Percentiles rank a stretch among this genome's conserved stretches.
Evolutionary conservation across 1,140 invertebrate species (phyloP).

Genomic region (Drosophila mauritiana): DNA sequence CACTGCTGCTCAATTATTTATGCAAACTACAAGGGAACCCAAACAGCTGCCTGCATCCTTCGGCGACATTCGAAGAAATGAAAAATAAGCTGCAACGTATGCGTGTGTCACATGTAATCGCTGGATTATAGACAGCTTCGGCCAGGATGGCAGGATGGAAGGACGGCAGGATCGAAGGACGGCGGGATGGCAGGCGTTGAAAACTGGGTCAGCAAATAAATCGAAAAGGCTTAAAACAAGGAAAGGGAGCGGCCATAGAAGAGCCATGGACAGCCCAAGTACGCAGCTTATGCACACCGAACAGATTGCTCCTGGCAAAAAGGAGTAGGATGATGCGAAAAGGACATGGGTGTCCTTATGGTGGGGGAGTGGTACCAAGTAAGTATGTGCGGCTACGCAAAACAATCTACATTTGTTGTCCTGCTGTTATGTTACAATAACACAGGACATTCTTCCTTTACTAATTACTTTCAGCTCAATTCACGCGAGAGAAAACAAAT

Average conservation of each 20-base stretch:
- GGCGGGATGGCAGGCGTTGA: conserved; percentile 24
- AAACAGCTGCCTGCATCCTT: conserved; percentile 40
- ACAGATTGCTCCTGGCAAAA: conserved; percentile 22
- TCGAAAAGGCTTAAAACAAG: conserved; percentile 68
- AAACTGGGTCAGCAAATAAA: conserved; percentile 81
- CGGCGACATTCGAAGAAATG: conserved; percentile 73
- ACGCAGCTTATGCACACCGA: conserved; percentile 37
- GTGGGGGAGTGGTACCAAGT: background rate
- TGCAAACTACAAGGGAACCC: conserved; percentile 68
- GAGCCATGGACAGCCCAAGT: conserved; percentile 36
- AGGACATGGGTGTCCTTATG: conserved; percentile 6
- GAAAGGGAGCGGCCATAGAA: conserved; percentile 45
- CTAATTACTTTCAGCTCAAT: conserved; percentile 38
- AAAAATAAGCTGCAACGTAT: conserved; percentile 82
- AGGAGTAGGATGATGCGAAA: background rate
- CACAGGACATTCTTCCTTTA: conserved; percentile 10
- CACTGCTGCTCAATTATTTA: conserved; percentile 66
- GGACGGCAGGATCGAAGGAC: conserved; percentile 12
- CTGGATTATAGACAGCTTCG: conserved; percentile 73
- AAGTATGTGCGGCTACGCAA: conserved; percentile 23
- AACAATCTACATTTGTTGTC: conserved; percentile 48
- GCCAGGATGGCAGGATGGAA: conserved; percentile 18
- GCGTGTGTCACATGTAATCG: conserved; percentile 81
- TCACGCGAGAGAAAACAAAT: conserved; percentile 14
- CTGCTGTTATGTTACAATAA: conserved; percentile 23